These are phyloP conservation scores for Typhlichthys subterraneus DNA, from an alignment of 2,797 vertebrate species.

Conservation along the genomic window DNA sequence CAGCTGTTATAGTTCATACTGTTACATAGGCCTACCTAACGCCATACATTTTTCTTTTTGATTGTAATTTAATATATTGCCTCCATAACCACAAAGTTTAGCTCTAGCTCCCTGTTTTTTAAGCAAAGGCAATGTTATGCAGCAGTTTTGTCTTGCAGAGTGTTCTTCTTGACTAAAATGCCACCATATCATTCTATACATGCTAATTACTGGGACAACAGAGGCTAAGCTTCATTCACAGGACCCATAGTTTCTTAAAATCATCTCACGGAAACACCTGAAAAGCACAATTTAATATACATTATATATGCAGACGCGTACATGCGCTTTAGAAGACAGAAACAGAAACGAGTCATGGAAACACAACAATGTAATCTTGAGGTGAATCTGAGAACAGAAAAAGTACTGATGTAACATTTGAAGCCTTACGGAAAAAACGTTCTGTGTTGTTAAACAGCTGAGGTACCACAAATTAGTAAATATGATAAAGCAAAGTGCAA, in stretches of 20 bases:
- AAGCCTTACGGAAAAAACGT: conserved; percentile 28
- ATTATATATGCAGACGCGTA: conserved; percentile 41
- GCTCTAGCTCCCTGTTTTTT: too few species aligned
- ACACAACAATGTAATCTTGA: conserved; percentile 44
- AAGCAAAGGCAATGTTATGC: too few species aligned
- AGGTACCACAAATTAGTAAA: conserved; percentile 23
- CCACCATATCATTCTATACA: too few species aligned
- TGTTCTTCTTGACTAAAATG: too few species aligned
- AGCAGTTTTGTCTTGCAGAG: too few species aligned
- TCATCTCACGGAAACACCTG: conserved; percentile 27
- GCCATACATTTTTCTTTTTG: too few species aligned
- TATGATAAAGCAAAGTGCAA: conserved; percentile 54
- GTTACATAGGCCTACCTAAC: too few species aligned
- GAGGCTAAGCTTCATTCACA: too few species aligned
- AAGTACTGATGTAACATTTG: conserved; percentile 29
- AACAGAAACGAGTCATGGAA: conserved; percentile 33
- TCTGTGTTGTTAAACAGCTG: conserved; percentile 16
- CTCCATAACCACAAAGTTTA: too few species aligned
- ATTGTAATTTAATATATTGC: too few species aligned
- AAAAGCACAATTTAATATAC: conserved; percentile 65
- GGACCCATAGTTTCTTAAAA: too few species aligned
- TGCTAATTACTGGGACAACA: too few species aligned
- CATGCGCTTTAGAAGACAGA: conserved; percentile 36
- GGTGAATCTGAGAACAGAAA: conserved; percentile 32
- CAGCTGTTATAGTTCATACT: conserved; percentile 15